Conservation (phyloP, 2,797 vertebrate species). For the Hydrolagus colliei region DNA sequence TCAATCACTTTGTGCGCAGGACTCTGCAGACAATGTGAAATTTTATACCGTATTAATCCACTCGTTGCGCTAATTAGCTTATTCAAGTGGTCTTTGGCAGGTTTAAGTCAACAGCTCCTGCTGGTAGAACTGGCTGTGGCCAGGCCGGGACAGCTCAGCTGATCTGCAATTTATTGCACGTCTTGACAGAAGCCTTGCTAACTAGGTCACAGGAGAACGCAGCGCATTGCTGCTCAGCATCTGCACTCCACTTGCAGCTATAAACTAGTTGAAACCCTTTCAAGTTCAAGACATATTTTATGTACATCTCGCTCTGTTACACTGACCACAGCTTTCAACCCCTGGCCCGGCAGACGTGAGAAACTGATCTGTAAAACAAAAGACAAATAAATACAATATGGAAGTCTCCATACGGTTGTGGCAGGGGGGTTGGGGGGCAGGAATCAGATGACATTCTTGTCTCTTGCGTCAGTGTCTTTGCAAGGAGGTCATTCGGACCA, state of each 20-base stretch:
- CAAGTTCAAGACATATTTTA: conserved; percentile 20
- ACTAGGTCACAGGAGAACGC: conserved; percentile 28
- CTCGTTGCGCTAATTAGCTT: conserved; percentile 30
- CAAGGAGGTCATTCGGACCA: too few species aligned
- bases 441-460: neutral
- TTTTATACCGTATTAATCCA: conserved; percentile 27
- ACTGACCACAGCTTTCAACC: conserved; percentile 23
- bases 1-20: conserved; percentile 8
- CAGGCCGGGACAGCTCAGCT: neutral
- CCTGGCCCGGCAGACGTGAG: neutral
- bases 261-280: neutral
- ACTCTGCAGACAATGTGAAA: conserved; percentile 30
- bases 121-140: conserved; percentile 23
- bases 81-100: conserved; percentile 29
- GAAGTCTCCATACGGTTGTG: neutral
- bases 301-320: neutral
- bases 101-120: conserved; percentile 24
- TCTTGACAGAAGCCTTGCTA: conserved; percentile 19
- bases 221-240: neutral
- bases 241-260: conserved; percentile 28
- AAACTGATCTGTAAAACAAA: neutral
- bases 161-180: conserved; percentile 25
- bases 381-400: neutral
- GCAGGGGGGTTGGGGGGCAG: neutral
- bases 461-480: neutral